These are phyloP conservation scores for Micromussa lordhowensis DNA, from an alignment of 92 coral and sea anemone species.

Conservation along the genomic window DNA sequence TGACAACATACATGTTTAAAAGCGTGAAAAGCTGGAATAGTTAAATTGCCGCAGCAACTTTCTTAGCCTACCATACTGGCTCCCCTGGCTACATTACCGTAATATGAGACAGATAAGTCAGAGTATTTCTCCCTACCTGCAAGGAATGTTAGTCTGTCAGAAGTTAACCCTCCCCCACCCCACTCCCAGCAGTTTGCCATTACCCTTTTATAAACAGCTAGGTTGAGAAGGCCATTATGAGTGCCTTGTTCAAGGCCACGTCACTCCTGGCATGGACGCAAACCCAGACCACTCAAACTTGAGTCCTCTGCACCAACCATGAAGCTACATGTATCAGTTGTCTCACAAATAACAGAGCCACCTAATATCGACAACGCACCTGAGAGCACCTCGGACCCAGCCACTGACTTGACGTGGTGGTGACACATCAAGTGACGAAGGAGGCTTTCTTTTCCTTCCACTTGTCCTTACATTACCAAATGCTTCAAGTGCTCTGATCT, in stretches of 20 bases:
- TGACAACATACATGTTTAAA: too few relatives aligned
- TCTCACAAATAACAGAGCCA: background rate
- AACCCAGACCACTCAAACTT: background rate
- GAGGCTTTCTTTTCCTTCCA: constrained; percentile 97
- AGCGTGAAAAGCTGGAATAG: too few relatives aligned
- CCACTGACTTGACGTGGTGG: constrained; percentile 90
- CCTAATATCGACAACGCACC: constrained; percentile 53
- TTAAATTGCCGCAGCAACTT: too few relatives aligned
- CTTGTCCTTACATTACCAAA: constrained; percentile 92
- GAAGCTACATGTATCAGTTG: background rate
- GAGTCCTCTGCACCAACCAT: background rate
- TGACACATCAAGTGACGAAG: constrained; percentile 82
- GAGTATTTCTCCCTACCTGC: too few relatives aligned
- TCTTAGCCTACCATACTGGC: too few relatives aligned
- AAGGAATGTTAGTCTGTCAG: too few relatives aligned
- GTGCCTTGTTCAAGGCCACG: background rate
- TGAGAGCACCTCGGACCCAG: constrained; percentile 95
- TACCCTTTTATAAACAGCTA: too few relatives aligned
- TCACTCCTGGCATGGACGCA: background rate
- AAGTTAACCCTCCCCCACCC: too few relatives aligned
- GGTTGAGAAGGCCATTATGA: too few relatives aligned
- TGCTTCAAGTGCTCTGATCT: constrained; percentile 82
- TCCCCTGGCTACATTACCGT: too few relatives aligned
- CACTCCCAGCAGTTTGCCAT: too few relatives aligned
- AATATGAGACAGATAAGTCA: too few relatives aligned